A percentile compares a stretch with the other conserved stretches of the same genome.
phyloP scores from a whole-genome alignment of 2,113 vertebrate genomes.

The Pygoscelis antarcticus region DNA sequence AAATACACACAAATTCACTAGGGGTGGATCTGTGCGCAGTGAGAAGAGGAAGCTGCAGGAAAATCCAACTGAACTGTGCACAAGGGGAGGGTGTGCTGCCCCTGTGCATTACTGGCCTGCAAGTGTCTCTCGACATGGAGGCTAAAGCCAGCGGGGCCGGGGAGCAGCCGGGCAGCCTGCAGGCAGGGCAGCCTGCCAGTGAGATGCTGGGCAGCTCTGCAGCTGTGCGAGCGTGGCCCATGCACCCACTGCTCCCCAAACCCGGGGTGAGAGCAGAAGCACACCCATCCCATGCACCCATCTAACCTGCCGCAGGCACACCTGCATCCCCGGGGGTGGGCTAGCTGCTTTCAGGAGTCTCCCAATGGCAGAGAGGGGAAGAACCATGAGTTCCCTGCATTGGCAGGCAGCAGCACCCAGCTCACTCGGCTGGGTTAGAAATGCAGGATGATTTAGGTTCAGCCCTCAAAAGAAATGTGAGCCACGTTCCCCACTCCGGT shows the following conservation, averaged over 20 bases:
- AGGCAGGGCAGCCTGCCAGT: neutral
- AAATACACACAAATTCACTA: neutral
- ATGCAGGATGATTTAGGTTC: neutral
- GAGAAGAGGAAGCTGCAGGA: neutral
- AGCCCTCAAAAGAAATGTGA: neutral
- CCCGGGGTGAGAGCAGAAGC: neutral
- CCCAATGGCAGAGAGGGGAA: neutral
- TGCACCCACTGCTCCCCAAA: neutral
- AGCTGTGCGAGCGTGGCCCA: too few relatives aligned
- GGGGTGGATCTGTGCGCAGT: neutral
- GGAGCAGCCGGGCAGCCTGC: neutral
- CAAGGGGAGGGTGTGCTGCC: neutral
- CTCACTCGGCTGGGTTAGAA: neutral
- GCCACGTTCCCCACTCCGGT: rapidly evolving
- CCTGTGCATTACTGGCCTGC: neutral
- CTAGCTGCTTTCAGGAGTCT: neutral
- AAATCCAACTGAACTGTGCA: rapidly evolving
- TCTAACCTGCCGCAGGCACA: neutral
- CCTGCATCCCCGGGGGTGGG: neutral
- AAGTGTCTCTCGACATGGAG: neutral
- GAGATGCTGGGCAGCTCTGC: neutral
- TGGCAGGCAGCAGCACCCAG: neutral
- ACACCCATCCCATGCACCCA: neutral
- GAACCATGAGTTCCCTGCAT: rapidly evolving
- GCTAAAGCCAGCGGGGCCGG: neutral